phyloP scores from a whole-genome alignment of 2,113 vertebrate species.

The Calonectris borealis region DNA sequence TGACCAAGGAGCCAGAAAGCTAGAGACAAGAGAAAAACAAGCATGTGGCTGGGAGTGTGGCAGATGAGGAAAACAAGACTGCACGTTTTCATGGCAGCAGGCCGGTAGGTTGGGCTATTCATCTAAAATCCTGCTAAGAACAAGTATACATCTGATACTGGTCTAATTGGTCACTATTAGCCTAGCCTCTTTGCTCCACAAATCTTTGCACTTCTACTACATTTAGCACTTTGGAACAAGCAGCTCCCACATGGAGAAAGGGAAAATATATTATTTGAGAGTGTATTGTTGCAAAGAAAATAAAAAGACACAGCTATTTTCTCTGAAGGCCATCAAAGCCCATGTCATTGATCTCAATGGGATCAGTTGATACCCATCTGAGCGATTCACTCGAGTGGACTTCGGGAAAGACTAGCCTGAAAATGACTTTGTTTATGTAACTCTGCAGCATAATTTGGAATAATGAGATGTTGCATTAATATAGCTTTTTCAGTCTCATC shows the following conservation, averaged over 20 bases:
- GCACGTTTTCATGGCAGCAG: background rate
- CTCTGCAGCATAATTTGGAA: background rate
- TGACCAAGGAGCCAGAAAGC: background rate
- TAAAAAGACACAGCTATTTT: background rate
- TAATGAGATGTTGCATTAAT: background rate
- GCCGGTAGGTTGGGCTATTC: background rate
- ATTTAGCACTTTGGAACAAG: background rate
- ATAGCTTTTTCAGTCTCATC: background rate
- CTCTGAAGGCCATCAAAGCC: background rate
- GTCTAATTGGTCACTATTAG: background rate
- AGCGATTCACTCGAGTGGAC: background rate
- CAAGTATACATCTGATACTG: background rate
- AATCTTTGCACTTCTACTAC: background rate
- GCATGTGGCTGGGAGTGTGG: fast-evolving
- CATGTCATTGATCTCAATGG: background rate
- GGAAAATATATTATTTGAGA: background rate
- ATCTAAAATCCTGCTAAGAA: background rate
- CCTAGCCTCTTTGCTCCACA: background rate
- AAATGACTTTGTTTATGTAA: background rate
- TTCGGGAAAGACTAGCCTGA: background rate
- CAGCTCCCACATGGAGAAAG: background rate
- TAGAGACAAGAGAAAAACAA: background rate
- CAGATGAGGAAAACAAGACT: background rate
- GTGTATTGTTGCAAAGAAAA: background rate
- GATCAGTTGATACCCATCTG: background rate